Conservation (phyloP, 2,797 vertebrate genomes). For the Florisuga fusca region DNA sequence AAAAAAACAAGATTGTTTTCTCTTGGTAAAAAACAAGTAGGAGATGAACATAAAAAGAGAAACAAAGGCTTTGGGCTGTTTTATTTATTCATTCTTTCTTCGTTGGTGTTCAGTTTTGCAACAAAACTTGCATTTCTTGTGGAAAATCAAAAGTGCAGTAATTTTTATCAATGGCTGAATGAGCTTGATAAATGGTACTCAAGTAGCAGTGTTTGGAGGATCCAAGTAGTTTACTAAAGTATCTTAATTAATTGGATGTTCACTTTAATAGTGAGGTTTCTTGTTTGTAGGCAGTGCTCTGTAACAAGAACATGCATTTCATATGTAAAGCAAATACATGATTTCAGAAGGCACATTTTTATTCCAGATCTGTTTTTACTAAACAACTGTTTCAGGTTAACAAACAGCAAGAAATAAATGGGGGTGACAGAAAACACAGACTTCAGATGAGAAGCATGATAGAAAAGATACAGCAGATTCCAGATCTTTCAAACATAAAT, state of each 20-base stretch:
- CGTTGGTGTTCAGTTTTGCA: slow-evolving; percentile 21
- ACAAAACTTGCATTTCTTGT: slow-evolving; percentile 39
- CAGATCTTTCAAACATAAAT: slow-evolving; percentile 33
- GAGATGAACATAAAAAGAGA: not conserved
- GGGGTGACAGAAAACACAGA: slow-evolving; percentile 14
- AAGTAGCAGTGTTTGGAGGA: slow-evolving; percentile 65
- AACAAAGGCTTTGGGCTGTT: not conserved
- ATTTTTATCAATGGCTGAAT: slow-evolving; percentile 42
- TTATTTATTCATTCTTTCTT: slow-evolving; percentile 25
- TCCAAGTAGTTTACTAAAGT: slow-evolving; percentile 62
- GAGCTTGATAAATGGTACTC: slow-evolving; percentile 57
- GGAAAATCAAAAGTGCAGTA: slow-evolving; percentile 30
- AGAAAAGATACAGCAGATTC: slow-evolving; percentile 38
- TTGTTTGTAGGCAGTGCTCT: slow-evolving; percentile 54
- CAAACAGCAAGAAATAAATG: slow-evolving; percentile 54
- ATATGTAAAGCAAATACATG: slow-evolving; percentile 21
- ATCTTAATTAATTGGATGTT: slow-evolving; percentile 73
- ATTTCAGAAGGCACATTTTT: slow-evolving; percentile 29
- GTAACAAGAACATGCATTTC: slow-evolving; percentile 25
- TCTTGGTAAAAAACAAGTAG: slow-evolving; percentile 1
- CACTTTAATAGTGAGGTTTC: slow-evolving; percentile 60
- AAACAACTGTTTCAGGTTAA: slow-evolving; percentile 32
- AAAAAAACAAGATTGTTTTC: not conserved
- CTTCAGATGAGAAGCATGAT: slow-evolving; percentile 26
- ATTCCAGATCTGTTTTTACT: slow-evolving; percentile 43